These are phyloP conservation scores for Lycodopsis pacificus DNA, from an alignment of 2,797 vertebrate species.

Conservation along the genomic window DNA sequence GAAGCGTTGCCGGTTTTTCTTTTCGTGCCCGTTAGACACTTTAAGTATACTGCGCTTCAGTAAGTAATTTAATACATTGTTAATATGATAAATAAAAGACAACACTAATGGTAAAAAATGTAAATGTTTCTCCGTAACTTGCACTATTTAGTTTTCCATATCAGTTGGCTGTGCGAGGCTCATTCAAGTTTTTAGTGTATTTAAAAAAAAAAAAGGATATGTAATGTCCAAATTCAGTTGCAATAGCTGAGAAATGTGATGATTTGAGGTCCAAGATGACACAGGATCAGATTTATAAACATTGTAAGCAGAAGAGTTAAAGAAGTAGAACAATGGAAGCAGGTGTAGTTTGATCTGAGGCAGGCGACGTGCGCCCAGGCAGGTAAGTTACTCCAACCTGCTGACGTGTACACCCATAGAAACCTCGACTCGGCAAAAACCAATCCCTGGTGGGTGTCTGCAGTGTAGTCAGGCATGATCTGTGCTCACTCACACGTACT, in stretches of 20 bases:
- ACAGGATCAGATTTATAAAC: conserved; percentile 10
- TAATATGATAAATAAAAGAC: not conserved
- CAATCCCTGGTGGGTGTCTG: conserved; percentile 56
- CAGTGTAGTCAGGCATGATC: conserved; percentile 37
- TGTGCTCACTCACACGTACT: conserved; percentile 79
- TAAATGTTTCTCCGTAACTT: not conserved
- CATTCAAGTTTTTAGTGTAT: too few species aligned
- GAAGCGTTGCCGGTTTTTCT: too few species aligned
- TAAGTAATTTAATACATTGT: not conserved
- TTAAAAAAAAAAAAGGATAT: too few species aligned
- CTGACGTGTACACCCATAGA: conserved; percentile 48
- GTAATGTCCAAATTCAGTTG: not conserved
- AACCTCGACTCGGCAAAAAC: conserved; percentile 56
- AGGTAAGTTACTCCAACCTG: conserved; percentile 62
- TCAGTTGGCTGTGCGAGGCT: not conserved
- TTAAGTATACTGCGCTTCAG: too few species aligned
- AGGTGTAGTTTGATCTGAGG: conserved; percentile 41
- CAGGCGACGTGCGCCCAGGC: conserved; percentile 68
- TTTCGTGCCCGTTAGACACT: too few species aligned
- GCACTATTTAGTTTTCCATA: not conserved
- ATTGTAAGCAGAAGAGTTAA: not conserved
- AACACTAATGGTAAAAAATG: not conserved
- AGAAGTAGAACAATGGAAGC: conserved; percentile 24
- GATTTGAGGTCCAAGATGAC: not conserved
- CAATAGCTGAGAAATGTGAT: not conserved